phyloP scores from a whole-genome alignment of 2,888 invertebrate species.

The Clivina fossor region DNA sequence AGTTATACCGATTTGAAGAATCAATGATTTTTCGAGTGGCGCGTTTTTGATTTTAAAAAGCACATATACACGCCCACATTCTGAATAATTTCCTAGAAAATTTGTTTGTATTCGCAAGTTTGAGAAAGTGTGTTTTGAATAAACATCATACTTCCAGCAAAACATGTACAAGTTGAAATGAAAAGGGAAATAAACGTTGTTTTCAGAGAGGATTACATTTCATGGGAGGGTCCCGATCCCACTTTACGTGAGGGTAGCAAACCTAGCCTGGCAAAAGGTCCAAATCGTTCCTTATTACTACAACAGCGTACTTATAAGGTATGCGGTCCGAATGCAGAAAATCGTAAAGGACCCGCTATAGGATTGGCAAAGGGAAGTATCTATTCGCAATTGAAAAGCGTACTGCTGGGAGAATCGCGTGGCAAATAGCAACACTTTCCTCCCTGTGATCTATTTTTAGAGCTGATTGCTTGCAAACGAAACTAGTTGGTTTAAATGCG shows the following conservation, averaged over 20 bases:
- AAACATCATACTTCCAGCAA: too few relatives aligned
- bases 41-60: too few relatives aligned
- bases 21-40: too few relatives aligned
- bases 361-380: conserved; percentile 79
- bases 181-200: background rate
- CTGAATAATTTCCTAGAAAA: too few relatives aligned
- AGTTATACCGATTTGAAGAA: too few relatives aligned
- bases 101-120: too few relatives aligned
- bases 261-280: conserved; percentile 56
- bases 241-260: conserved; percentile 59
- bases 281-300: conserved; percentile 56
- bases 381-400: conserved; percentile 65
- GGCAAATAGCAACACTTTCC: conserved; percentile 53
- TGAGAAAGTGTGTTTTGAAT: too few relatives aligned
- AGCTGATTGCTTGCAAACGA: conserved; percentile 9
- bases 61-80: too few relatives aligned
- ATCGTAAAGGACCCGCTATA: conserved; percentile 71
- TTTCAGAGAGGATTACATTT: conserved; percentile 74
- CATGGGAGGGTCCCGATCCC: conserved; percentile 81
- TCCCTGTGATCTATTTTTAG: conserved; percentile 11
- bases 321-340: conserved; percentile 66
- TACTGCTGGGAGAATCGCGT: conserved; percentile 55
- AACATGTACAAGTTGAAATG: too few relatives aligned
- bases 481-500: background rate
- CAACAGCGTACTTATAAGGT: conserved; percentile 54